Base-by-base conservation (phyloP, 1,140 invertebrate species). In the Pristionchus pacificus region DNA sequence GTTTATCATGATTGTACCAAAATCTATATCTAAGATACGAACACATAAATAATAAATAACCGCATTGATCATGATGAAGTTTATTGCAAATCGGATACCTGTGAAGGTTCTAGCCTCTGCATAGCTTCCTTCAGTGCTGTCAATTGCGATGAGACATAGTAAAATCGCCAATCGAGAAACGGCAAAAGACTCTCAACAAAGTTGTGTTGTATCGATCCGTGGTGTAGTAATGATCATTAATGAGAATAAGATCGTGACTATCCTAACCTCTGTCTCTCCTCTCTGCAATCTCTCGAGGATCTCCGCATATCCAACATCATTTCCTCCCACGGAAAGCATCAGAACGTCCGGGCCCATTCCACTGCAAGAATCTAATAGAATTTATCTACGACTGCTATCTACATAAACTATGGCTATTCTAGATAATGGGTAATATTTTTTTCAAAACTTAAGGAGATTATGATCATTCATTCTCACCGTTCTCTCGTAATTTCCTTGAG, bases 231-330 rank as follows among this genome's bases (percentile, higher is more conserved):
- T n/a, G n/a, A n/a, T n/a, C n/a, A n/a, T n/a, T n/a, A 49, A 19
- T 10, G 19, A 10, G 38, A 49, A 49, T 49, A 49, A 19, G 19
- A 49, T 49, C 6, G 38, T 10, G 38, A 19, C 38, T 10, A 49
- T 49, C 14, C 33, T 60, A 25, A 59, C 66, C 24, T 28, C 30
- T 10, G 60, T 13, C 15, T 60, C 60, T 28, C 60, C 57, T 14
- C 57, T 0, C 2, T 68, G 66, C 1, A 68, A 6, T 31, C 38
- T 25, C 60, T 66, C 57, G n/a, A 72, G 64, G 1, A 72, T 33
- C 19, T 72, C 70, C 0, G 55, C 25, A 33, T 65, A 72, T 14
- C 70, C 70, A 13, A 72, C 61, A 64, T 72, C 70, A 67, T 72
- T 72, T 2, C 62, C 70, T 1, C 70, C 70, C n/a, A 72, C 55